Conservation (phyloP, 2,888 invertebrate genomes). For the Ferrisia virgata region DNA sequence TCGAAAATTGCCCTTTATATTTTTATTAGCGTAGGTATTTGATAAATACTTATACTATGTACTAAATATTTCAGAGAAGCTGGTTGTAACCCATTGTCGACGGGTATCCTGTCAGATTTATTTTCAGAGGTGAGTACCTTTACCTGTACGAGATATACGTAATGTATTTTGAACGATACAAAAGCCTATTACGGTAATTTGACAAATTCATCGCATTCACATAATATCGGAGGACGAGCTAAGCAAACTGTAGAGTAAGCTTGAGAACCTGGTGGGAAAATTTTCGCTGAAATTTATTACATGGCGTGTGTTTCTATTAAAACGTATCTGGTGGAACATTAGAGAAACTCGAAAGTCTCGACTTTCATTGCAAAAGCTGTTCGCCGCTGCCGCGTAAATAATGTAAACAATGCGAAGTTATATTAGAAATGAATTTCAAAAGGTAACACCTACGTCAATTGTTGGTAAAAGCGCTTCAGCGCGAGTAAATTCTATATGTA, state of each 20-base stretch:
- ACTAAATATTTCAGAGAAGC: slow-evolving; percentile 62
- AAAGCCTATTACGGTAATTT: neutral
- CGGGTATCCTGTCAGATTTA: slow-evolving; percentile 58
- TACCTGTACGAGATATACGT: neutral
- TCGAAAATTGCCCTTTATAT: neutral
- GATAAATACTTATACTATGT: neutral
- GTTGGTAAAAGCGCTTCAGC: neutral
- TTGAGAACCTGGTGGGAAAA: neutral
- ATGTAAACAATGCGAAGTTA: slow-evolving; percentile 20
- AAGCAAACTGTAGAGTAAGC: neutral
- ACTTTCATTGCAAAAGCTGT: slow-evolving; percentile 11
- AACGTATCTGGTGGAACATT: slow-evolving; percentile 20
- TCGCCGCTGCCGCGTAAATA: neutral
- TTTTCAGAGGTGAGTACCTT: slow-evolving; percentile 51
- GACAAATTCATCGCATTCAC: neutral
- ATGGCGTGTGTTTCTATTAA: neutral
- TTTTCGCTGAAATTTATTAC: neutral
- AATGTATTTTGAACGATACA: neutral
- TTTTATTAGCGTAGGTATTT: neutral
- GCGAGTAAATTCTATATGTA: neutral
- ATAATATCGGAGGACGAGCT: neutral
- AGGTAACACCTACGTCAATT: slow-evolving; percentile 13
- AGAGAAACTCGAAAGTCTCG: slow-evolving; percentile 5
- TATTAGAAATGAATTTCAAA: slow-evolving; percentile 26
- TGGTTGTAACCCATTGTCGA: slow-evolving; percentile 82